These are phyloP conservation scores for Anomalospiza imberbis DNA, from an alignment of 2,797 vertebrate species.

Conservation along the genomic window DNA sequence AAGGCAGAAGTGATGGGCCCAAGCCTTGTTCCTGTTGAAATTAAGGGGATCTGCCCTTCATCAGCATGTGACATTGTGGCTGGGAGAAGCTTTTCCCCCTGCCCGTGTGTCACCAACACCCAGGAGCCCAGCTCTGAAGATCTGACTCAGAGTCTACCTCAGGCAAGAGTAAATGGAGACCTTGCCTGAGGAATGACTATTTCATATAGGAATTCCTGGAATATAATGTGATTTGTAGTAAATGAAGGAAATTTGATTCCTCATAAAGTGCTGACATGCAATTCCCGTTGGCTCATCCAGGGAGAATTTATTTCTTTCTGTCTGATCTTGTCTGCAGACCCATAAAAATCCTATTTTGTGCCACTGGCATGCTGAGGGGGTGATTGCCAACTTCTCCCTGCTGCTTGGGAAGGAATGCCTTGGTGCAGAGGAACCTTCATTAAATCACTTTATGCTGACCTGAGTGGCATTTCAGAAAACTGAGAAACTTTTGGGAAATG, in stretches of 20 bases:
- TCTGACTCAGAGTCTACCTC: neutral
- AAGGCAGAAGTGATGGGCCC: neutral
- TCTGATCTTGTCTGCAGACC: neutral
- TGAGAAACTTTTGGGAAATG: neutral
- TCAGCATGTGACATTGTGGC: neutral
- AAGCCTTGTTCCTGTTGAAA: neutral
- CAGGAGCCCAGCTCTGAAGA: neutral
- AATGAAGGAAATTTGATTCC: neutral
- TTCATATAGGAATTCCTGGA: neutral
- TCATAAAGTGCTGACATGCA: neutral
- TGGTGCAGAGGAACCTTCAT: neutral
- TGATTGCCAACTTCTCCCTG: neutral
- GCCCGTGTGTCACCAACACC: neutral
- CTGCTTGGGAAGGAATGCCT: neutral
- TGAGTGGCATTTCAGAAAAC: neutral
- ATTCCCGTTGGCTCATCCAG: neutral
- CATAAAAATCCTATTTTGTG: neutral
- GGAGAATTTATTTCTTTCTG: neutral
- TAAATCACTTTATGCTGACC: neutral
- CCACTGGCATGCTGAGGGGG: neutral
- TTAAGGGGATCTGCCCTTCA: neutral
- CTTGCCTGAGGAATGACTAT: neutral
- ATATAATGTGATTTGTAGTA: neutral
- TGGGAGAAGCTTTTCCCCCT: neutral
- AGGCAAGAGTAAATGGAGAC: neutral